Base-by-base conservation (phyloP, 2,797 vertebrate species). In the Hyperoplus lanceolatus region DNA sequence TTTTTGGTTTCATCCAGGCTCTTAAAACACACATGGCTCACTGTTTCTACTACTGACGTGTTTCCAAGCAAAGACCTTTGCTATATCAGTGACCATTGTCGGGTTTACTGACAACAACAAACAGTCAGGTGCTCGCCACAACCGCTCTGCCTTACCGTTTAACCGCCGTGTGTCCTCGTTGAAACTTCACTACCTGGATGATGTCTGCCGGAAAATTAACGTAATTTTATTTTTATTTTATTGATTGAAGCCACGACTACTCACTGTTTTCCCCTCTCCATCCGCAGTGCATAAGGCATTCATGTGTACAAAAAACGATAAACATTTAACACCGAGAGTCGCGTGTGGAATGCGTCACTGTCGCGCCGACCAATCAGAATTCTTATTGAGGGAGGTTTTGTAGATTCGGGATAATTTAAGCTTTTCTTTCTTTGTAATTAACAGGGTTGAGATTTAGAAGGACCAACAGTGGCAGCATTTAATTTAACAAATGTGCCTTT, bases 301-400 rank as follows among this genome's bases (percentile, higher is more conserved):
- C 61, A 70, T 60, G 38, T 18, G 73, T 11, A 60, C 71, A 76
- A 50, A 29, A 29, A 29, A 29, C 29, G 29, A 29, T 29, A 3
- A 1, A 7, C n/a, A 21, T 0, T 41, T 8, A 58, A 59, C 60
- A 38, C 13, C 62, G 10, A 4, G 49, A 21, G 92, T 87, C 91
- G 92, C 87, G 3, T 70, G 1, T 39, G 0, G n/a, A 82, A 13
- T 1, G 18, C 81, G 92, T 86, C 85, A 75, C 41, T 21, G 2
- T 0, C 0, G 5, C 6, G 14, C 5, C 1, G 58, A 65, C 83
- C 79, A 89, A 89, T 90, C 61, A 80, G 29, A 78, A 14, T 18
- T 29, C 29, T 29, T 3, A 57, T 1, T 3, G 8, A 38, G 14
- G 14, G 6, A 13, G 2, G 8, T 29, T 0, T 2, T 12, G 11